Conservation (phyloP, 2,113 vertebrate genomes). For the Suncus etruscus region DNA sequence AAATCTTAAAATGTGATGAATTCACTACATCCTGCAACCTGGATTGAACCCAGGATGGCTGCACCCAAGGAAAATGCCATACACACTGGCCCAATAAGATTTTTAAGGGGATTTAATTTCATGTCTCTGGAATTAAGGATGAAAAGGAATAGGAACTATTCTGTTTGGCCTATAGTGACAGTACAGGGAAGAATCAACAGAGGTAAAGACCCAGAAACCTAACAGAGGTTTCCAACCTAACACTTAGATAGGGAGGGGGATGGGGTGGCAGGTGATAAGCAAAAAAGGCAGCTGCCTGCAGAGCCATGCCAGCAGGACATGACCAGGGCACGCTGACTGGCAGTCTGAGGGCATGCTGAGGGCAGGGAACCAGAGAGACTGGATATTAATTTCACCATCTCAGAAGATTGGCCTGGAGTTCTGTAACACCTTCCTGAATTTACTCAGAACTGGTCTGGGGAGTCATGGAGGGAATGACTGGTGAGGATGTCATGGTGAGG, state of each 20-base stretch:
- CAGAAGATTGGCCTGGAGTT: not conserved
- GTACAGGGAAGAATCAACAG: not conserved
- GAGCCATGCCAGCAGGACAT: not conserved
- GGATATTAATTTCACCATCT: not conserved
- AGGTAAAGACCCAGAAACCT: not conserved
- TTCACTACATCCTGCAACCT: no score
- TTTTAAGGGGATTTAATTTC: not conserved
- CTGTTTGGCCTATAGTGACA: not conserved
- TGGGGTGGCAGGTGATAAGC: not conserved
- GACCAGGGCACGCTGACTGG: no score
- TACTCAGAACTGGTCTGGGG: not conserved
- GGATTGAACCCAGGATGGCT: no score
- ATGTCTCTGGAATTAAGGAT: not conserved
- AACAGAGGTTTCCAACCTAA: not conserved
- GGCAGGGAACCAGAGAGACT: not conserved
- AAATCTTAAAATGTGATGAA: not conserved
- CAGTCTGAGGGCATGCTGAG: not conserved
- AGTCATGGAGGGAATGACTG: not conserved
- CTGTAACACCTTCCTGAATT: not conserved
- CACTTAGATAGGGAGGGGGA: rapidly evolving
- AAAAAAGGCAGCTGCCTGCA: not conserved
- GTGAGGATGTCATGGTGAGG: not conserved
- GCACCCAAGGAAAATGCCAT: no score
- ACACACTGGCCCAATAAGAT: not conserved
- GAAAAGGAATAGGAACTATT: not conserved